Conservation (phyloP, 2,113 vertebrate genomes). For the Vimba vimba region DNA sequence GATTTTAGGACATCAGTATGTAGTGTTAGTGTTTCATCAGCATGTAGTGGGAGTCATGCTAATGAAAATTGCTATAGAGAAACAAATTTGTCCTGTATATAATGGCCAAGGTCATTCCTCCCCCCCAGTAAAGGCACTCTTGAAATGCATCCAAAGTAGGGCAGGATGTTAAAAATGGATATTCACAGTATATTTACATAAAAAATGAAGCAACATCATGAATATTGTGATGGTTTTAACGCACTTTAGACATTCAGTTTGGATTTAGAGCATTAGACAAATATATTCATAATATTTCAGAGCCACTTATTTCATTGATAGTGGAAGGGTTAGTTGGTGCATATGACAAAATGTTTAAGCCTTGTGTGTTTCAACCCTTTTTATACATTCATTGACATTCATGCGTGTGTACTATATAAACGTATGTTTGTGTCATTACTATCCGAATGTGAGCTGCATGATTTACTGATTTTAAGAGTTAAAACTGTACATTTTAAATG, state of each 20-base stretch:
- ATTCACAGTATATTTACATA: neutral
- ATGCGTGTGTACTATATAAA: no score
- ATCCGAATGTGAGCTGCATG: no score
- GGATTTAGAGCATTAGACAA: neutral
- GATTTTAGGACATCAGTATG: constrained; percentile 6
- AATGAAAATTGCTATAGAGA: constrained; percentile 20
- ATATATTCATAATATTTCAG: no score
- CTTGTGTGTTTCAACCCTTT: no score
- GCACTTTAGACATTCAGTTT: neutral
- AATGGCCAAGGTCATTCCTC: neutral
- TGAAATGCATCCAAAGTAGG: constrained; percentile 1
- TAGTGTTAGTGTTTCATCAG: constrained; percentile 2
- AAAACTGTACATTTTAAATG: neutral
- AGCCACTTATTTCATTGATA: no score
- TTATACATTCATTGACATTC: no score
- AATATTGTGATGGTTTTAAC: neutral
- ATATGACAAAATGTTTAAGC: no score
- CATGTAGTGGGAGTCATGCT: constrained; percentile 3
- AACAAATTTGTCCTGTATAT: constrained; percentile 3
- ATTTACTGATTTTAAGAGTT: no score
- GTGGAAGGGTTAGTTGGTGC: no score
- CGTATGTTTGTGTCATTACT: no score
- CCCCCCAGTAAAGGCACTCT: neutral
- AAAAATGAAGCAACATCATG: neutral
- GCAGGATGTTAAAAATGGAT: neutral